Evolutionary conservation across 2,113 vertebrate genomes (phyloP), one percentile per base, ranked within the genome.

Genomic region (Rana temporaria): DNA sequence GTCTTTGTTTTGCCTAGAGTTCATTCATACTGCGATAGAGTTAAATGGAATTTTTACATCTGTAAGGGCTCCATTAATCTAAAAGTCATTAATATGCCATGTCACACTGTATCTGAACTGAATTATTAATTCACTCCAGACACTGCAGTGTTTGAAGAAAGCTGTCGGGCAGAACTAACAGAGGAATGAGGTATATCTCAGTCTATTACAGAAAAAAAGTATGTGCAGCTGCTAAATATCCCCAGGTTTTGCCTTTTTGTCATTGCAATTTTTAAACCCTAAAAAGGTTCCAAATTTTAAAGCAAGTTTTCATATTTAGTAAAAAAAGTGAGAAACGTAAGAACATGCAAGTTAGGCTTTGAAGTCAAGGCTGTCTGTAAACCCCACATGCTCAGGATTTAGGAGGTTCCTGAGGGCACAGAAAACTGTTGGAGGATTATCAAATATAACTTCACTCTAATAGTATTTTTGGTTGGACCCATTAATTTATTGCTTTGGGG

Each of bases 1-100:
- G 42, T 48, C 8, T 48, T 48, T 48, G 42, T 48, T 48, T 48
- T 48, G 8, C 12, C 42, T 8, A 48, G 11, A 48, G 42, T 12
- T 48, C 12, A 48, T 48, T 11, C 12, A 48, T 48, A 48, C 42
- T 63, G 9, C 12, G 60, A 24, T 24, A 63, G 60, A 24, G 60
- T 63, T 63, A 65, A 30, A 30, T 19, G 19, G 48, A 72, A 57
- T 56, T 72, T 56, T 18, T 72, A 69, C 69, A 72, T 72, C 69
- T 72, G 69, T 56, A 26, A 24, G 22, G 59, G 18, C 26, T 17
- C 22, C 53, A 20, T 73, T 73, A 32, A 32, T 73, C 53, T 56
- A 14, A 56, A 73, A 26, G 53, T 73, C 70, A 73, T 73, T 73
- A 73, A 73, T 73, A 73, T 73, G 42, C 70, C 30, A 30, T 73